Evolutionary conservation across 2,888 invertebrate genomes (phyloP), one percentile per base, ranked within the genome.

Genomic region (Drosophila seclusa): DNA sequence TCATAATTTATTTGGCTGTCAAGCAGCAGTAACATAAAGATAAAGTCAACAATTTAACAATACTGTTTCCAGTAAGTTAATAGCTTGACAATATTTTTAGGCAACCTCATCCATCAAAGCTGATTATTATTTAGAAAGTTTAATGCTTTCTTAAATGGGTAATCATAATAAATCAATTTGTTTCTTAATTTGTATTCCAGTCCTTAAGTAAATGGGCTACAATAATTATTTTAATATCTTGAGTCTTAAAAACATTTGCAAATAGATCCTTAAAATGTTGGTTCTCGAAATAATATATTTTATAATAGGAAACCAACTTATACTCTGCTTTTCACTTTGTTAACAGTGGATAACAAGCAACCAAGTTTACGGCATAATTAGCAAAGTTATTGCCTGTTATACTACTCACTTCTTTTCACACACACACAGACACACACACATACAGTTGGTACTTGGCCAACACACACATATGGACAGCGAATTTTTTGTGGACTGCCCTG

Each of bases 341-440:
- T 36, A 48, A 34, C 48, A 48, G 16, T 29, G 38, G 18, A 32
- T 38, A n/a, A 31, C 34, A 42, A 45, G 48, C 27, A 34, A 32
- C 40, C 27, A 45, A 64, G 49, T 60, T 76, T 75, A 75, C 57
- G 75, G 66, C 70, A 82, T 90, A 89, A 87, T 90, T 90, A 90
- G 86, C 78, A 59, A 82, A 36, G 38, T 55, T 38, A 55, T 38
- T 55, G 57, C 29, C 29, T 16, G 11, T 1, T 24, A n/a, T 38
- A 18, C 36, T 18, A 36, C 13, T 36, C 54, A n/a, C 24, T 54
- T 36, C 27, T 36, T 21, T 53, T 29, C 40, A 57, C 54, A 54
- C 34, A 60, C 18, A 42, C 29, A 53, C 53, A 36, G 54, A 45
- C 5, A 18, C n/a, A 31, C 32, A 58, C 16, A 38, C 13, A 48